phyloP scores from a whole-genome alignment of 2,888 invertebrate genomes.

The Acanthococcus lagerstroemiae region DNA sequence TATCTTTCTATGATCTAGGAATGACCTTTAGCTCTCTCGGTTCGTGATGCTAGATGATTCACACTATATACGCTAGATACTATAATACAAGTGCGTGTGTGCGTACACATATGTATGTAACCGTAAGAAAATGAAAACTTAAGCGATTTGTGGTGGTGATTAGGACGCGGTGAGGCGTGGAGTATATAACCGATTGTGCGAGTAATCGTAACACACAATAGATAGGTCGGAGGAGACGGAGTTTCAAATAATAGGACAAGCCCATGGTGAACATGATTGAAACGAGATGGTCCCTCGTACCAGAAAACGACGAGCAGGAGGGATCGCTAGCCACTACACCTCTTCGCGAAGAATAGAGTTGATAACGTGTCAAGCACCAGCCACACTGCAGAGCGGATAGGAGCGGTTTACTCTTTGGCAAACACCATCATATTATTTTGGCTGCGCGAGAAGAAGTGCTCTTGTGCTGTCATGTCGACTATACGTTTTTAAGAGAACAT shows the following conservation, averaged over 20 bases:
- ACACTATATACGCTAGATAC: not conserved
- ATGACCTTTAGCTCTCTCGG: slow-evolving; percentile 23
- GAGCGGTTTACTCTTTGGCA: too few relatives aligned
- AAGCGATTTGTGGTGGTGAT: not conserved
- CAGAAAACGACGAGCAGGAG: not conserved
- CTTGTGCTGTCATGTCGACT: too few relatives aligned
- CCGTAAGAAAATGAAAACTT: slow-evolving; percentile 13
- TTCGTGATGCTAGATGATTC: slow-evolving; percentile 21
- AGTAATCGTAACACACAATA: slow-evolving; percentile 26
- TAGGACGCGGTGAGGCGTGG: not conserved
- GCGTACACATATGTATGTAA: not conserved
- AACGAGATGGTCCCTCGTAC: slow-evolving; percentile 7
- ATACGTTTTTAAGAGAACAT: too few relatives aligned
- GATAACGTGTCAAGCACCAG: too few relatives aligned
- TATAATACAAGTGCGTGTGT: not conserved
- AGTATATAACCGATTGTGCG: slow-evolving; percentile 15
- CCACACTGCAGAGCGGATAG: too few relatives aligned
- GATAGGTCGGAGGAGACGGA: slow-evolving; percentile 18
- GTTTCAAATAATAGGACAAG: slow-evolving; percentile 24
- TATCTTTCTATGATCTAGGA: slow-evolving; percentile 20
- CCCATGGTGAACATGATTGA: slow-evolving; percentile 25
- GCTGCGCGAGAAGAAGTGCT: too few relatives aligned
- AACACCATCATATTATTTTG: too few relatives aligned
- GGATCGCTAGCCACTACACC: not conserved
- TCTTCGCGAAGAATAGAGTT: not conserved